phyloP scores from a whole-genome alignment of 2,797 vertebrate genomes.

The Uromys caudimaculatus region DNA sequence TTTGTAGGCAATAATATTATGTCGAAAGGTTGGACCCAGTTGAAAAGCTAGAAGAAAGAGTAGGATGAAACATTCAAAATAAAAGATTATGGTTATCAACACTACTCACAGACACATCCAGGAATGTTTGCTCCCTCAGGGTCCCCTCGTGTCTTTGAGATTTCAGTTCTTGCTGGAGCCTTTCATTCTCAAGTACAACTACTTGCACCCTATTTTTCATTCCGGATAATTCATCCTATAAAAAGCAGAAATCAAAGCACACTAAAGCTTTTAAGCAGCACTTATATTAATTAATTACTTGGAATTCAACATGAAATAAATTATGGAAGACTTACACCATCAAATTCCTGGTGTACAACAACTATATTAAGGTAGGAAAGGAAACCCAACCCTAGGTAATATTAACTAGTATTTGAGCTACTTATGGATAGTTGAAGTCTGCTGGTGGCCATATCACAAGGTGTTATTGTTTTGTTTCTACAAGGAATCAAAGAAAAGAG shows the following conservation, averaged over 20 bases:
- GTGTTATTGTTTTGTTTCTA: background rate
- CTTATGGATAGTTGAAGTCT: background rate
- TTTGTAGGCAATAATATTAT: background rate
- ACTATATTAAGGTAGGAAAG: slow-evolving; percentile 24
- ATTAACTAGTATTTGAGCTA: background rate
- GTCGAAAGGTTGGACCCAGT: background rate
- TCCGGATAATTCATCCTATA: slow-evolving; percentile 92
- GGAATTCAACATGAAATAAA: background rate
- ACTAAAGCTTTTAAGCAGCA: background rate
- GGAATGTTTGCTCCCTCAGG: slow-evolving; percentile 89
- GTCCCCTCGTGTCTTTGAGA: slow-evolving; percentile 86
- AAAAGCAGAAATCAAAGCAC: slow-evolving; percentile 62
- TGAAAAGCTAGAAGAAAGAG: background rate
- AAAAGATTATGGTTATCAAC: slow-evolving; percentile 5
- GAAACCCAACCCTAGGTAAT: background rate
- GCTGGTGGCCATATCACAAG: background rate
- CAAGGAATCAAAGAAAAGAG: background rate
- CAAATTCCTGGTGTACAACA: slow-evolving; percentile 1
- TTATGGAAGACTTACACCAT: background rate
- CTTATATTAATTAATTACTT: slow-evolving; percentile 13
- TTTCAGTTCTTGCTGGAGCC: slow-evolving; percentile 90
- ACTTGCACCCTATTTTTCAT: slow-evolving; percentile 91
- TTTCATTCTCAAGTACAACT: slow-evolving; percentile 94
- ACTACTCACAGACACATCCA: slow-evolving; percentile 88
- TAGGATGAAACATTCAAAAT: background rate